Percentiles rank a stretch among this genome's conserved stretches.
These are phyloP conservation scores for Tenthredo mesomela DNA, from an alignment of 2,888 invertebrate species.

Conservation along the genomic window DNA sequence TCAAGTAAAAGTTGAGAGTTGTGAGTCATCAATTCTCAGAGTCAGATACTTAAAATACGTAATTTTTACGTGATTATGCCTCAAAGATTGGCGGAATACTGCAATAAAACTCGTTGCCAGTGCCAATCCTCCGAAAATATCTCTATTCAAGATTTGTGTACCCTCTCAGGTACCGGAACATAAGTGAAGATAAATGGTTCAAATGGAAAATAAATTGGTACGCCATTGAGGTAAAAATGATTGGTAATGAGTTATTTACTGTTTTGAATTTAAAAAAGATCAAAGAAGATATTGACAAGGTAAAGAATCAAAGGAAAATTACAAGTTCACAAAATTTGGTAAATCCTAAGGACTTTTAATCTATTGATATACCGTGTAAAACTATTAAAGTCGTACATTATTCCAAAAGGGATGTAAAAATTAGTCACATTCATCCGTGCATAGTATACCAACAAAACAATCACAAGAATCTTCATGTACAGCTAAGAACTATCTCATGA, in stretches of 20 bases:
- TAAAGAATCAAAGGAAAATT: background rate
- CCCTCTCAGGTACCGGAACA: too few species aligned
- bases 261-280: background rate
- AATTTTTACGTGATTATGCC: too few species aligned
- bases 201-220: background rate
- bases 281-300: background rate
- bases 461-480: background rate
- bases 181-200: too few species aligned
- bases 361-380: background rate
- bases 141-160: too few species aligned
- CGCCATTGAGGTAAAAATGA: background rate
- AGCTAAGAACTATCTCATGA: background rate
- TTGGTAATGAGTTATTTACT: background rate
- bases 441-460: background rate
- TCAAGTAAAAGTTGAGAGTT: too few species aligned
- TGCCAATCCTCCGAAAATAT: too few species aligned
- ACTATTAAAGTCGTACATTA: background rate
- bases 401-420: background rate
- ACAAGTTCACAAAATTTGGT: background rate
- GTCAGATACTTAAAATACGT: too few species aligned
- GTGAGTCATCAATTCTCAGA: too few species aligned
- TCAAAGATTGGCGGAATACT: too few species aligned
- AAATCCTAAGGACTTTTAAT: background rate
- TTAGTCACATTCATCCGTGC: constrained; percentile 1
- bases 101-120: too few species aligned